A percentile compares a stretch with the other conserved stretches of the same genome.
These are phyloP conservation scores for Phaethornis superciliosus DNA, from an alignment of 2,113 vertebrate genomes.

Conservation along the genomic window DNA sequence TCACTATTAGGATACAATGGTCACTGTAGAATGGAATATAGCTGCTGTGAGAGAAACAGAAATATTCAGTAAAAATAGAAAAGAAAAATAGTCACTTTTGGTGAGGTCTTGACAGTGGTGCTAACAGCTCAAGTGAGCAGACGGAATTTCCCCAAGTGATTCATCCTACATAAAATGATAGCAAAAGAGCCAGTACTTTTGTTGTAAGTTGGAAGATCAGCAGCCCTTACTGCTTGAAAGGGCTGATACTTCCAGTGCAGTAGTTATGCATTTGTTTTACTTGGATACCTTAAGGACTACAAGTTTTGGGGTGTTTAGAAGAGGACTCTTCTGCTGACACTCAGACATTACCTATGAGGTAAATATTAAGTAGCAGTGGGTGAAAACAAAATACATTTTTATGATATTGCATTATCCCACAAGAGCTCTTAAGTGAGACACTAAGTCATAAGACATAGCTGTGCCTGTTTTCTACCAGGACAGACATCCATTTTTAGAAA, in stretches of 20 bases:
- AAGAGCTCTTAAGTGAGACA: background rate
- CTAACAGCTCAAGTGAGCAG: background rate
- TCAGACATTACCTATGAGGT: background rate
- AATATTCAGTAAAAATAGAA: background rate
- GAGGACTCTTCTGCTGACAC: accelerated
- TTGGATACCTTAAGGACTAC: background rate
- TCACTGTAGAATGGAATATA: background rate
- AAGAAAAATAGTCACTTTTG: background rate
- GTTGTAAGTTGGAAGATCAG: background rate
- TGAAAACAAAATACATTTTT: background rate
- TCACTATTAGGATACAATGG: background rate
- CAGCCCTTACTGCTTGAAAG: background rate
- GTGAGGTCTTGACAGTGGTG: background rate
- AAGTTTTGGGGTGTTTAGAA: background rate
- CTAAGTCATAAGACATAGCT: background rate
- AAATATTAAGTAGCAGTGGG: background rate
- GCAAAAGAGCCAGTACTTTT: background rate
- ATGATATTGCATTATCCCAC: background rate
- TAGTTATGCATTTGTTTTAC: background rate
- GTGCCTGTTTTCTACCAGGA: background rate
- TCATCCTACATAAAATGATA: background rate
- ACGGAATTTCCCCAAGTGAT: background rate
- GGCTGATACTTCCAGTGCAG: background rate
- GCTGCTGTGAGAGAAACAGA: background rate
- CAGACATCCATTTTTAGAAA: background rate